phyloP scores from a whole-genome alignment of 1,140 invertebrate species.

The Rhagoletis pomonella region DNA sequence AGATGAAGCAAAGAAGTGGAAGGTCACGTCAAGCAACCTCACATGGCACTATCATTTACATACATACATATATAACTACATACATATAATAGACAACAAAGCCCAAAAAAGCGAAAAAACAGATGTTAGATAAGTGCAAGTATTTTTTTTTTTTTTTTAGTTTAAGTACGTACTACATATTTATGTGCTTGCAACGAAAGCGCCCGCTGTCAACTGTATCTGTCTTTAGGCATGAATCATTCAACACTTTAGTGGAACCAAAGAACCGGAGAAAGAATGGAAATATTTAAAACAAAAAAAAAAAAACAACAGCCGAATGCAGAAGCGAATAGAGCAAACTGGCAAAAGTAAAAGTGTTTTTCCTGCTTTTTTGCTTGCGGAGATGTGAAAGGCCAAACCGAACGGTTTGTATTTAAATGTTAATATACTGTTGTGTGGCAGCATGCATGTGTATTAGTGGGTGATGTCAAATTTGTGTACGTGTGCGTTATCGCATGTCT shows the following conservation, averaged over 20 bases:
- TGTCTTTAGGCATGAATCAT: slow-evolving; percentile 10
- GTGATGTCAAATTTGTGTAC: too few relatives aligned
- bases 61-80: too few relatives aligned
- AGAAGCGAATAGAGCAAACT: background rate
- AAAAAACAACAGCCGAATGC: background rate
- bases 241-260: slow-evolving; percentile 20
- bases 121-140: slow-evolving; percentile 15
- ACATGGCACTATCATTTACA: background rate
- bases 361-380: background rate
- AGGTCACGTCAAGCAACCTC: background rate
- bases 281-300: background rate
- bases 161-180: background rate
- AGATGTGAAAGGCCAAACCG: background rate
- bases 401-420: background rate
- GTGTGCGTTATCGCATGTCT: background rate
- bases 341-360: slow-evolving; percentile 37
- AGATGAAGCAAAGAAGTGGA: too few relatives aligned
- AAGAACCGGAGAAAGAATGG: background rate
- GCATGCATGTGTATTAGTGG: background rate
- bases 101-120: background rate
- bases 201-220: background rate
- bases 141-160: too few relatives aligned
- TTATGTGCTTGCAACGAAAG: background rate
- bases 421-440: background rate
- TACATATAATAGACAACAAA: too few relatives aligned